Base-by-base conservation (phyloP, 2,888 invertebrate species). In the Hedychridium roseum region DNA sequence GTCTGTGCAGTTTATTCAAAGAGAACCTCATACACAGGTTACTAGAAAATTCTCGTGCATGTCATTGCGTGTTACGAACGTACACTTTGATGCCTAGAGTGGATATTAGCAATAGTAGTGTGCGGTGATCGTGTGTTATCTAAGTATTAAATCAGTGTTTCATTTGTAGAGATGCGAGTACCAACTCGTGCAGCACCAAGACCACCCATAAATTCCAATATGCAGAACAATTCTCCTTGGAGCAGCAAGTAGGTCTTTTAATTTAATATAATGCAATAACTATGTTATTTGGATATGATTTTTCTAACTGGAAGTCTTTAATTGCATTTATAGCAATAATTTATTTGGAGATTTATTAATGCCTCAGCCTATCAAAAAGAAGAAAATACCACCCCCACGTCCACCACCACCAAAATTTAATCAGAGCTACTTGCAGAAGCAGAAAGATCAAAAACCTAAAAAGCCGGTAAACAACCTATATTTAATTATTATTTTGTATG, bases 361-460 rank as follows among this genome's bases (percentile, higher is more conserved):
- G 47, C 80, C 81, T 21, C 77, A 80, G 43, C 76, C 68, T 55
- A 64, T 73, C 15, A 83, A 83, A 54, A 89, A 87, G 74, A 89
- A 87, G 69, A 86, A 86, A 72, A 87, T 86, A 71, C 88, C 88
- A 21, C 89, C 89, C 2, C 89, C 89, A 2, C 79, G 88, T 23
- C 89, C 89, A 2, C 89, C 89, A 43, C 89, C 88, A 52, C 89
- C 88, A 1, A 85, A 84, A 71, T 75, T 84, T 49, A 65, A 57
- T 40, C 60, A 59, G 12, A 68, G 68, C 38, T 56, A 56, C 35
- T 18, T 40, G 3, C 63, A 64, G 20, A 64, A 59, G 37, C 66
- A 60, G 23, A 74, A 71, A 41, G 75, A 70, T 14, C 56, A 64
- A 4, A 75, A 70, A 64, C 57, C 61, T 35, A 77, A 70, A 50